Evolutionary conservation across 2,797 vertebrate species (phyloP).

Genomic region (Euthynnus affinis): DNA sequence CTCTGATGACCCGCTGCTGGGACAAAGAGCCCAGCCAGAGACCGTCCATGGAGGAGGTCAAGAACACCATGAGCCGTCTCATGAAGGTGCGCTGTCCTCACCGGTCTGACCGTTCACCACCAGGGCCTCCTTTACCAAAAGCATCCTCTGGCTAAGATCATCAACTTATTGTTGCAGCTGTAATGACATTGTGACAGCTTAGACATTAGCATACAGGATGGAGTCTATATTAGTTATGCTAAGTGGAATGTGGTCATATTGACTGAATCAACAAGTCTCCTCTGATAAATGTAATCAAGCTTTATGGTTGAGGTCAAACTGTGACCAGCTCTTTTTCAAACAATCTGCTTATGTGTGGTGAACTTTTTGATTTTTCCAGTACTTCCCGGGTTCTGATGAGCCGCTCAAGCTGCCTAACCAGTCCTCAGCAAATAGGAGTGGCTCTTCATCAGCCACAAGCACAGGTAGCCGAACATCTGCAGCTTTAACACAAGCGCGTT

Average conservation of each 20-base stretch:
- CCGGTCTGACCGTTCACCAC: too few species aligned
- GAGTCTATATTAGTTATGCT: too few species aligned
- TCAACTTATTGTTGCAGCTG: too few species aligned
- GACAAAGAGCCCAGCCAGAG: constrained; percentile 96
- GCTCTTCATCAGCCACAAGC: constrained; percentile 89
- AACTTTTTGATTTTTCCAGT: constrained; percentile 82
- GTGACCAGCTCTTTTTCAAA: not conserved
- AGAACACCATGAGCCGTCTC: constrained; percentile 95
- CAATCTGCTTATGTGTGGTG: not conserved
- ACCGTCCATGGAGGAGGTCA: constrained; percentile 97
- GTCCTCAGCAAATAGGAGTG: constrained; percentile 88
- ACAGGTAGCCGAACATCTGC: constrained; percentile 83
- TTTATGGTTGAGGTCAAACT: too few species aligned
- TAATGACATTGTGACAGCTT: too few species aligned
- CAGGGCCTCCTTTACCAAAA: too few species aligned
- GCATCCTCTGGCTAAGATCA: too few species aligned
- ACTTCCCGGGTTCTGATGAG: constrained; percentile 96
- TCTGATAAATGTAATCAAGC: too few species aligned
- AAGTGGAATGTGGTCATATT: too few species aligned
- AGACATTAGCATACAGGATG: too few species aligned
- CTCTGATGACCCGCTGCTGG: constrained; percentile 97
- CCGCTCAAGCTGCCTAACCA: constrained; percentile 93
- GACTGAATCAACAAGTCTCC: too few species aligned
- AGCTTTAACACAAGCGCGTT: not conserved
- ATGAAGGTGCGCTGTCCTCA: constrained; percentile 89